phyloP scores from a whole-genome alignment of 2,797 vertebrate genomes.

The Leuciscus waleckii region DNA sequence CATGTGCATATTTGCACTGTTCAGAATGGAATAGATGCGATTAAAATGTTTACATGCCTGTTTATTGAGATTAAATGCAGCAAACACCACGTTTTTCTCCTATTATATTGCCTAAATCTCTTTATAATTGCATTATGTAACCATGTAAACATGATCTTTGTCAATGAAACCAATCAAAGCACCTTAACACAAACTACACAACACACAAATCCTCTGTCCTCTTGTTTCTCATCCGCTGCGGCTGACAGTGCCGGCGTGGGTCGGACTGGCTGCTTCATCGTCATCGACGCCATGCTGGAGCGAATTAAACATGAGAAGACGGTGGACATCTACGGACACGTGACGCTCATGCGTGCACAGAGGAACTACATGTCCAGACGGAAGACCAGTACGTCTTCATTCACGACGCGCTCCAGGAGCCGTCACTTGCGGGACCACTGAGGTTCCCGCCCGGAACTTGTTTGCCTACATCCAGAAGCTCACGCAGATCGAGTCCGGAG shows the following conservation, averaged over 20 bases:
- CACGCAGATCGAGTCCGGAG: slow-evolving; percentile 95
- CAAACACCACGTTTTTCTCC: not conserved
- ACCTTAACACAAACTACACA: not conserved
- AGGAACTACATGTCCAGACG: slow-evolving; percentile 99
- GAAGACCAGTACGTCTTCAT: slow-evolving; percentile 99
- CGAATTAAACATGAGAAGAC: slow-evolving; percentile 99
- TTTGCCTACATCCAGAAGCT: slow-evolving; percentile 99
- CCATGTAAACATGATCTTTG: not conserved
- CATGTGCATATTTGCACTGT: not conserved
- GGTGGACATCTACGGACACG: slow-evolving; percentile 98
- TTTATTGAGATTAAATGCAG: not conserved
- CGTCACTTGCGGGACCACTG: slow-evolving; percentile 98
- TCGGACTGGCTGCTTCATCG: slow-evolving; percentile 98
- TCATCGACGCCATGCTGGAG: slow-evolving; percentile 99
- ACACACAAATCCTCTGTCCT: not conserved
- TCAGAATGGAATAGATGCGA: not conserved
- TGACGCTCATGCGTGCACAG: slow-evolving; percentile 98
- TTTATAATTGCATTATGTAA: not conserved
- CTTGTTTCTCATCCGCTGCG: slow-evolving; percentile 33
- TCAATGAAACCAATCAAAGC: not conserved
- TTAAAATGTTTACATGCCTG: not conserved
- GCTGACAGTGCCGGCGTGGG: slow-evolving; percentile 90
- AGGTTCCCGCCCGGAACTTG: slow-evolving; percentile 98
- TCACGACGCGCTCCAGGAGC: slow-evolving; percentile 98
- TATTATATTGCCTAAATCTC: not conserved